phyloP scores from a whole-genome alignment of 2,113 vertebrate genomes.

The Romanogobio albipinnatus region DNA sequence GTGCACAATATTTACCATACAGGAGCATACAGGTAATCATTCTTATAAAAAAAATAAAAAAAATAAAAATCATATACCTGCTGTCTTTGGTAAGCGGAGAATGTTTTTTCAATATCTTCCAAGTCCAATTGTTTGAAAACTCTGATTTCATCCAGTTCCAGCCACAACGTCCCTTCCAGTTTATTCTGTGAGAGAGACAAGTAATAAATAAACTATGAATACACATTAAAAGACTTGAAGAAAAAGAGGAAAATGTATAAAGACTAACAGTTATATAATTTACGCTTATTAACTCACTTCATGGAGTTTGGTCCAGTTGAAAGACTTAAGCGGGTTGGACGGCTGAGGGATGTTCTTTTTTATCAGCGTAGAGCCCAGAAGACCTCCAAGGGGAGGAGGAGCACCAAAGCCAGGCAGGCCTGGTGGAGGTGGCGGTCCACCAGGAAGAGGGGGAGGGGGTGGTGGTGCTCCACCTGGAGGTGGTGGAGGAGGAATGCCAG shows the following conservation, averaged over 20 bases:
- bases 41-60: too few relatives aligned
- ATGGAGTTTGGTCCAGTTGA: conserved; percentile 96
- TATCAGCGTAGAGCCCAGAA: conserved; percentile 80
- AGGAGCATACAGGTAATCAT: neutral
- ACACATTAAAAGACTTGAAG: neutral
- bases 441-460: conserved; percentile 85
- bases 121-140: conserved; percentile 97
- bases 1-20: neutral
- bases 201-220: neutral
- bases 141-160: conserved; percentile 93
- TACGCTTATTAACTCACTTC: conserved; percentile 79
- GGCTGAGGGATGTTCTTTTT: conserved; percentile 96
- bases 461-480: conserved; percentile 71
- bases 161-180: conserved; percentile 92
- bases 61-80: conserved; percentile 86
- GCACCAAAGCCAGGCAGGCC: conserved; percentile 81
- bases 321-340: conserved; percentile 91
- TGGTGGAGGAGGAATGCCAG: conserved; percentile 66
- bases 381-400: conserved; percentile 83
- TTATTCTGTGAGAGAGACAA: conserved; percentile 82
- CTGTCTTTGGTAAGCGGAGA: conserved; percentile 97
- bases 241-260: too few relatives aligned
- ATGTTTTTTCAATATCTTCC: conserved; percentile 93
- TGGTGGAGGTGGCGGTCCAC: conserved; percentile 84
- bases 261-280: too few relatives aligned